phyloP scores from a whole-genome alignment of 2,888 invertebrate species.

The Eupithecia tripunctaria region DNA sequence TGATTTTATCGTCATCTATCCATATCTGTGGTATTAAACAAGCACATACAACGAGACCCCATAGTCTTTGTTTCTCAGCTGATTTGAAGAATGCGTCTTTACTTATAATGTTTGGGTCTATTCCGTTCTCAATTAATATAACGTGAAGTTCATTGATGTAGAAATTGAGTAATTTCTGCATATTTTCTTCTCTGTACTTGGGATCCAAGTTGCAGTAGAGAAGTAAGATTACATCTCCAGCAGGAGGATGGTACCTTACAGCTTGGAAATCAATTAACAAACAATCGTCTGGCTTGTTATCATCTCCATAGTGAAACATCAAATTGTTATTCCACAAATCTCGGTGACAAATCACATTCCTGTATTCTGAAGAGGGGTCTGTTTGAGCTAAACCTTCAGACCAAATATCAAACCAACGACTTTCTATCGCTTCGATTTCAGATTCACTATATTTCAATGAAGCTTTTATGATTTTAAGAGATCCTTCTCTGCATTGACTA shows the following conservation, averaged over 20 bases:
- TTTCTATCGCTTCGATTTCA: conserved; percentile 56
- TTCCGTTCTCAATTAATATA: conserved; percentile 66
- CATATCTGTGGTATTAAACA: conserved; percentile 82
- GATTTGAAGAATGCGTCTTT: conserved; percentile 73
- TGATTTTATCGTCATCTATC: conserved; percentile 79
- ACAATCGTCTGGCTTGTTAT: conserved; percentile 78
- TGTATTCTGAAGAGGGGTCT: conserved; percentile 61
- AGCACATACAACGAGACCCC: conserved; percentile 83
- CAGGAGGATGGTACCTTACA: conserved; percentile 86
- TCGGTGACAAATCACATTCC: conserved; percentile 84
- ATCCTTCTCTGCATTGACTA: conserved; percentile 67
- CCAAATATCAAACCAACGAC: conserved; percentile 66
- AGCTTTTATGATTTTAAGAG: conserved; percentile 63
- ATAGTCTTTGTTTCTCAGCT: conserved; percentile 77
- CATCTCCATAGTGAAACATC: conserved; percentile 78
- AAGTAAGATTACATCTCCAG: conserved; percentile 85
- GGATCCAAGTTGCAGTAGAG: conserved; percentile 82
- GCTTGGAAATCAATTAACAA: conserved; percentile 89
- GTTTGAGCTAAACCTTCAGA: conserved; percentile 57
- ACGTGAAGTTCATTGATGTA: conserved; percentile 82
- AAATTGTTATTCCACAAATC: conserved; percentile 87
- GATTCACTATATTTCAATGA: conserved; percentile 63
- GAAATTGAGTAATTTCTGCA: conserved; percentile 76
- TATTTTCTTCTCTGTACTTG: conserved; percentile 77
- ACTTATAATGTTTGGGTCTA: conserved; percentile 73